A percentile compares a stretch with the other conserved stretches of the same genome.
These are phyloP conservation scores for Proterorhinus semilunaris DNA, from an alignment of 2,113 vertebrate species.

Conservation along the genomic window DNA sequence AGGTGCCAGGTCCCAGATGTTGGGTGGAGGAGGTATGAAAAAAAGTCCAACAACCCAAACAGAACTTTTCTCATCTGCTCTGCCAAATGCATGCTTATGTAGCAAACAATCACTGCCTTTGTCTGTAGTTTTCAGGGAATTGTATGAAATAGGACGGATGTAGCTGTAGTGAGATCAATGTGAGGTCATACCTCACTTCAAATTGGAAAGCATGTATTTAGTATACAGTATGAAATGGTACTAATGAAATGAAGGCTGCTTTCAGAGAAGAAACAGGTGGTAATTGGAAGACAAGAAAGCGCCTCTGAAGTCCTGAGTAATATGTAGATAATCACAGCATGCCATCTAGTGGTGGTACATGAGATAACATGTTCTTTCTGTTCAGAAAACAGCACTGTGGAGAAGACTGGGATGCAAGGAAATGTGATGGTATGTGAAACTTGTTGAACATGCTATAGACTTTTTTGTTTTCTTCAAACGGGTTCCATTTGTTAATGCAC, in stretches of 20 bases:
- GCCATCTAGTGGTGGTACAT: constrained; percentile 66
- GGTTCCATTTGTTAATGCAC: too few relatives aligned
- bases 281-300: neutral
- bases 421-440: too few relatives aligned
- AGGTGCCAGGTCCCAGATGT: constrained; percentile 37
- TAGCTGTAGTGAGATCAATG: constrained; percentile 8
- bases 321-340: constrained; percentile 34
- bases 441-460: too few relatives aligned
- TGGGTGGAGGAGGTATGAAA: constrained; percentile 22
- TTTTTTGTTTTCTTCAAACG: too few relatives aligned
- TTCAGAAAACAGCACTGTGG: too few relatives aligned
- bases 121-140: constrained; percentile 16
- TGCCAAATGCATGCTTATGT: constrained; percentile 2
- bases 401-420: too few relatives aligned
- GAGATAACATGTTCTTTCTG: neutral
- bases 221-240: neutral
- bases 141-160: neutral
- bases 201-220: neutral
- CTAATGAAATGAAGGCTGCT: too few relatives aligned
- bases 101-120: constrained; percentile 26
- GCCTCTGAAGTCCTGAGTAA: neutral
- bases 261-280: neutral
- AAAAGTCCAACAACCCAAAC: constrained; percentile 6
- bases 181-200: neutral
- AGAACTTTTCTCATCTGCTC: constrained; percentile 1